Evolutionary conservation across 2,888 invertebrate genomes (phyloP).

Genomic region (Volucella inanis): DNA sequence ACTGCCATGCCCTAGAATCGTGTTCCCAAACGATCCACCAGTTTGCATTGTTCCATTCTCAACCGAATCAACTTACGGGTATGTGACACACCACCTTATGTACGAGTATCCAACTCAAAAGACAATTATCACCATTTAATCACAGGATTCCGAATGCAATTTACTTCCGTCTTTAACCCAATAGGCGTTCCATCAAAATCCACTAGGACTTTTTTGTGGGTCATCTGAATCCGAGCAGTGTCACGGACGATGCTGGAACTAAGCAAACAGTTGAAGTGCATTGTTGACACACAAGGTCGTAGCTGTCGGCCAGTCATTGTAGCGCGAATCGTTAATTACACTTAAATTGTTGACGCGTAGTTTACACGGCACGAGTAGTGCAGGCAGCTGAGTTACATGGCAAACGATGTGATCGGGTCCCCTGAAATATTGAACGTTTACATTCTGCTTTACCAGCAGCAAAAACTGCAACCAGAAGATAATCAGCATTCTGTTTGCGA

Average conservation of each 20-base stretch:
- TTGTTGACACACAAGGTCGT: constrained; percentile 54
- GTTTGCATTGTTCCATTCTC: constrained; percentile 21
- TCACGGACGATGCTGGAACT: constrained; percentile 39
- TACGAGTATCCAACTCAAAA: constrained; percentile 4
- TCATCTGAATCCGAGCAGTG: constrained; percentile 59
- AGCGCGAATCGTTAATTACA: constrained; percentile 61
- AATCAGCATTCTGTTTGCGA: constrained; percentile 70
- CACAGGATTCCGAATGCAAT: constrained; percentile 53
- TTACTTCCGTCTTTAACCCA: constrained; percentile 48
- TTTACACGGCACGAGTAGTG: constrained; percentile 16
- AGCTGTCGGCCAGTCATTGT: constrained; percentile 54
- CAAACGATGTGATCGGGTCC: constrained; percentile 46
- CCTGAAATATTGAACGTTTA: constrained; percentile 45
- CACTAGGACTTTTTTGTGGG: constrained; percentile 53
- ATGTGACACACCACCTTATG: constrained; percentile 19
- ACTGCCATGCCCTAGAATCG: constrained; percentile 10
- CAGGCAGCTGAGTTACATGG: constrained; percentile 25
- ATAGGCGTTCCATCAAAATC: constrained; percentile 13
- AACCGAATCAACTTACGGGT: neutral
- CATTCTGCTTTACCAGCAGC: constrained; percentile 20
- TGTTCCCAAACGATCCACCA: constrained; percentile 27
- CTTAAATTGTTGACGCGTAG: constrained; percentile 64
- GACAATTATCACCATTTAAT: constrained; percentile 58
- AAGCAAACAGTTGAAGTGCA: constrained; percentile 15
- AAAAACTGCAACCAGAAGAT: constrained; percentile 28